Evolutionary conservation across 2,797 vertebrate species (phyloP).

Genomic region (Dallia pectoralis): DNA sequence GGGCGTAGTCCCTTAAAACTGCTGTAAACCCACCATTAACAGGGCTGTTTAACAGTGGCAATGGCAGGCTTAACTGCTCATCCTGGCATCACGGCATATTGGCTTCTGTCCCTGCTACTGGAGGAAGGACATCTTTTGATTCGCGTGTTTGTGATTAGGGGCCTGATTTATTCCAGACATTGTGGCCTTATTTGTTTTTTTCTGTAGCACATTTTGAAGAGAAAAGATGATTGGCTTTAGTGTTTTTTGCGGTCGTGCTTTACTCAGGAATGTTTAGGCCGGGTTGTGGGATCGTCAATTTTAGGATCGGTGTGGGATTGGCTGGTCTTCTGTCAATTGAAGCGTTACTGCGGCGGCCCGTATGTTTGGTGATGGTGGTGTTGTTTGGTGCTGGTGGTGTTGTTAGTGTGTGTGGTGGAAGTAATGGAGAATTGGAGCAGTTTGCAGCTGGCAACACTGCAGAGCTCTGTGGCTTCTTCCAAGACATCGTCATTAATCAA

Average conservation of each 20-base stretch:
- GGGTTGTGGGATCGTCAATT: not conserved
- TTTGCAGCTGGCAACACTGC: slow-evolving; percentile 1
- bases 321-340: not conserved
- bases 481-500: slow-evolving; percentile 2
- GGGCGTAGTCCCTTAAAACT: slow-evolving; percentile 35
- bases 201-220: not conserved
- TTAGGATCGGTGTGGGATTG: not conserved
- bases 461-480: not conserved
- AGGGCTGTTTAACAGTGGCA: not conserved
- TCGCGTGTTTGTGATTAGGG: not conserved
- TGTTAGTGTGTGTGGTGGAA: not conserved
- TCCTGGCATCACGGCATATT: not conserved
- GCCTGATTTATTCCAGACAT: not conserved
- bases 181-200: not conserved
- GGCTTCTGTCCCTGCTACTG: not conserved
- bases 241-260: not conserved
- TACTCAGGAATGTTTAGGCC: not conserved
- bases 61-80: not conserved
- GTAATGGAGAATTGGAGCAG: not conserved
- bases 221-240: not conserved
- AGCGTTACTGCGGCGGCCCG: no score
- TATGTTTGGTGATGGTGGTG: not conserved
- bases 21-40: slow-evolving; percentile 46
- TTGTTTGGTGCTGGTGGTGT: not conserved
- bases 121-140: not conserved